Percentiles rank a stretch among this genome's conserved stretches.
phyloP scores from a whole-genome alignment of 2,113 vertebrate species.

The Vulpes lagopus region DNA sequence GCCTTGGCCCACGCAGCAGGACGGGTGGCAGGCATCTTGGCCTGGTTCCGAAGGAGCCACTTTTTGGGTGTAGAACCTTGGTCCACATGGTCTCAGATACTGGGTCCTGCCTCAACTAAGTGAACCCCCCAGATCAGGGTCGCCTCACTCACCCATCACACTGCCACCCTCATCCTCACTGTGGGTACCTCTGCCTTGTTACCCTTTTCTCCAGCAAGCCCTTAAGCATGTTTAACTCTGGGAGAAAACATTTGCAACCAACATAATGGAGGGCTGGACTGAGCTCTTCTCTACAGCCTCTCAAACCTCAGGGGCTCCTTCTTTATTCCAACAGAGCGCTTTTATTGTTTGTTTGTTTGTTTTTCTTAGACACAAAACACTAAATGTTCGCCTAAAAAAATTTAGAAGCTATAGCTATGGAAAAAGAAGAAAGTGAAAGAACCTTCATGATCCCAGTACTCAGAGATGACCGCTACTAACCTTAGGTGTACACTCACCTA shows the following conservation, averaged over 20 bases:
- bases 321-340: neutral
- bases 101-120: neutral
- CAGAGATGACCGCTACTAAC: neutral
- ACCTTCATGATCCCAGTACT: neutral
- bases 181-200: too few relatives aligned
- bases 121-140: neutral
- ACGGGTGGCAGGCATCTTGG: rapidly evolving
- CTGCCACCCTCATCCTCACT: neutral
- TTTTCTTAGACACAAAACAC: neutral
- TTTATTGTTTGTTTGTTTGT: neutral
- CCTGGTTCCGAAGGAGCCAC: neutral
- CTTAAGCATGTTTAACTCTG: neutral
- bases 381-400: neutral
- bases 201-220: neutral
- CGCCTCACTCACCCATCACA: neutral
- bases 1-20: neutral
- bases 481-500: neutral
- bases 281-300: neutral
- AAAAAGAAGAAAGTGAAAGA: slow-evolving; percentile 15
- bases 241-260: neutral
- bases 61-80: neutral
- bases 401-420: neutral
- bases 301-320: neutral
- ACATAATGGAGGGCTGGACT: too few relatives aligned
- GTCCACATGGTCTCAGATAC: neutral